Evolutionary conservation across 2,113 vertebrate genomes (phyloP), one percentile per base, ranked within the genome.

Genomic region (Rhinopomastus cyanomelas): DNA sequence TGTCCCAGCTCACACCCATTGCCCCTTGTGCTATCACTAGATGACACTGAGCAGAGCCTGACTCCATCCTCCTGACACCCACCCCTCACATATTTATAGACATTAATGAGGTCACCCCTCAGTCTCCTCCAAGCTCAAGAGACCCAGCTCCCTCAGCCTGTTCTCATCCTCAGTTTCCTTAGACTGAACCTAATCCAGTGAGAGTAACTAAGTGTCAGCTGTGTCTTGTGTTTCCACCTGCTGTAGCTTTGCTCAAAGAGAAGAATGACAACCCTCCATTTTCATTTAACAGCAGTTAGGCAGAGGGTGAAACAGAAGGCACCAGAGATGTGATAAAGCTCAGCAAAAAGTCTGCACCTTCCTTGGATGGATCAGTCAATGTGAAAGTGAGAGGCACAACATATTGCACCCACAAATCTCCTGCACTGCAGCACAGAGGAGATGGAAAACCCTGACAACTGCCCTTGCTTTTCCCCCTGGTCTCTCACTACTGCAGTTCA

Each of bases 371-470:
- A 56, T 52, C 39, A 62, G 55, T 21, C 60, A 21, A 67, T 46
- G 16, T 65, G 10, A 3, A 56, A 72, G 57, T 16, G 23, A 77
- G 65, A 85, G 1, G 5, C 30, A n/a, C 17, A 77, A 11, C 44
- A 22, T 42, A 12, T 32, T 71, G 23, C 9, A 25, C 16, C 55
- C 44, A 62, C 36, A 67, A 12, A 12, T 53, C 68, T 52, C 49
- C 23, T 0, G 0, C 3, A n/a, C 1, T 26, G 29, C 16, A 23
- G 11, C 25, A 55, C 25, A 53, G 19, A 73, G 18, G 18, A 78
- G 61, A 75, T 13, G 64, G 44, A 79, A 90, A 78, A 32, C 23
- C 19, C 22, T 27, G 32, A 32, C 11, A 23, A 39, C 2, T 0
- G 1, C 12, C 9, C 10, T 18, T 55, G 11, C 15, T 75, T 37